phyloP scores from a whole-genome alignment of 2,797 vertebrate species.

The Paramormyrops hopkinsi region DNA sequence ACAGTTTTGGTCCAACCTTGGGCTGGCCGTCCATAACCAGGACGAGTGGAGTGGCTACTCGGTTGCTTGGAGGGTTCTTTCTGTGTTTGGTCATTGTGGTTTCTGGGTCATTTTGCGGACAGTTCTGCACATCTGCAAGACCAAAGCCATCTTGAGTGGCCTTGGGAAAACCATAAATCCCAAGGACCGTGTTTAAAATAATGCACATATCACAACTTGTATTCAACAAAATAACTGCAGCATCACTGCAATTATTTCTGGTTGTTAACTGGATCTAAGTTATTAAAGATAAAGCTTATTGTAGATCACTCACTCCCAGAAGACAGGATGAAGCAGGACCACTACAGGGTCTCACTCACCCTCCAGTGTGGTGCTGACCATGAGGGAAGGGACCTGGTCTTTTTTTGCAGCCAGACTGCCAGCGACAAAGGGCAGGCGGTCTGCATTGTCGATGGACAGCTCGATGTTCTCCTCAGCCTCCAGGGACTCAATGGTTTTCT shows the following conservation, averaged over 20 bases:
- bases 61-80: constrained; percentile 42
- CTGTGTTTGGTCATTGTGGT: constrained; percentile 28
- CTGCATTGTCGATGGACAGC: constrained; percentile 64
- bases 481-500: constrained; percentile 86
- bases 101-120: constrained; percentile 16
- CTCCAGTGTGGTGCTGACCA: constrained; percentile 44
- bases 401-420: constrained; percentile 48
- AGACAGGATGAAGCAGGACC: background rate
- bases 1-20: constrained; percentile 18
- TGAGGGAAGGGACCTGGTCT: constrained; percentile 51
- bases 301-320: background rate
- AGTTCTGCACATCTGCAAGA: constrained; percentile 35
- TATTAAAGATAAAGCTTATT: background rate
- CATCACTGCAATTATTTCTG: background rate
- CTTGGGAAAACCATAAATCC: background rate
- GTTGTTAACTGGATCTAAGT: background rate
- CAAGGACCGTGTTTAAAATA: background rate
- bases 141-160: background rate
- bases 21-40: constrained; percentile 39
- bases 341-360: constrained; percentile 42
- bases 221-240: background rate
- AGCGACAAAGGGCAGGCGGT: constrained; percentile 36
- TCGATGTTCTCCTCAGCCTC: constrained; percentile 76
- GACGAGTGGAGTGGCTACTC: constrained; percentile 59
- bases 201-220: background rate